These are phyloP conservation scores for Temnothorax rugatulus DNA, from an alignment of 2,888 invertebrate genomes.

Conservation along the genomic window DNA sequence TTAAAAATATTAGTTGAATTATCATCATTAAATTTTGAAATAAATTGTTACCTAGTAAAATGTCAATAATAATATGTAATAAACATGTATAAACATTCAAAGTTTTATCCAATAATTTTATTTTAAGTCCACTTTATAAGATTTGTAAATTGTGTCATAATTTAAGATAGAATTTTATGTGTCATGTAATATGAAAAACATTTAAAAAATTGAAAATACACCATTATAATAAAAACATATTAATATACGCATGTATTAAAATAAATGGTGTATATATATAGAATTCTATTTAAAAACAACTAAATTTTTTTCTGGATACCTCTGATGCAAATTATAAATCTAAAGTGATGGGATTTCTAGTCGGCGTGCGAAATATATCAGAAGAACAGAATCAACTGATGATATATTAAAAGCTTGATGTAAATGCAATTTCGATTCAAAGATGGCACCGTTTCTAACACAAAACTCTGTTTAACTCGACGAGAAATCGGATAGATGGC, in stretches of 20 bases:
- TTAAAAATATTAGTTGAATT: not conserved
- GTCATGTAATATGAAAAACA: not conserved
- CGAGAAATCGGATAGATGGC: constrained; percentile 64
- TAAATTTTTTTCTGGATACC: not conserved
- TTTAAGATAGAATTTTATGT: not conserved
- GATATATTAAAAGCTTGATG: not conserved
- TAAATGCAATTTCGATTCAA: not conserved
- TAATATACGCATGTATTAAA: not conserved
- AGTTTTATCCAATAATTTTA: not conserved
- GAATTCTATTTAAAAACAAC: not conserved
- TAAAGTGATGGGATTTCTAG: not conserved
- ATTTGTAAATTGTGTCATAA: not conserved
- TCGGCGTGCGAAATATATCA: not conserved
- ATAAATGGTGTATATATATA: not conserved
- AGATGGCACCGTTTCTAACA: constrained; percentile 19
- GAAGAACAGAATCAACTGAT: not conserved
- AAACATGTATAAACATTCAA: not conserved
- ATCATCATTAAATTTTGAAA: not conserved
- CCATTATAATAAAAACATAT: no score
- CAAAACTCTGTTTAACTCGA: not conserved
- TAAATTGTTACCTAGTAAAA: no score
- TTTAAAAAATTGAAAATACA: no score
- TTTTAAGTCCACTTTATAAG: not conserved
- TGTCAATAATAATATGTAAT: no score
- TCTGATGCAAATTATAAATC: not conserved